Evolutionary conservation across 2,113 vertebrate species (phyloP), one percentile per base, ranked within the genome.

Genomic region (Psilopogon haemacephalus): DNA sequence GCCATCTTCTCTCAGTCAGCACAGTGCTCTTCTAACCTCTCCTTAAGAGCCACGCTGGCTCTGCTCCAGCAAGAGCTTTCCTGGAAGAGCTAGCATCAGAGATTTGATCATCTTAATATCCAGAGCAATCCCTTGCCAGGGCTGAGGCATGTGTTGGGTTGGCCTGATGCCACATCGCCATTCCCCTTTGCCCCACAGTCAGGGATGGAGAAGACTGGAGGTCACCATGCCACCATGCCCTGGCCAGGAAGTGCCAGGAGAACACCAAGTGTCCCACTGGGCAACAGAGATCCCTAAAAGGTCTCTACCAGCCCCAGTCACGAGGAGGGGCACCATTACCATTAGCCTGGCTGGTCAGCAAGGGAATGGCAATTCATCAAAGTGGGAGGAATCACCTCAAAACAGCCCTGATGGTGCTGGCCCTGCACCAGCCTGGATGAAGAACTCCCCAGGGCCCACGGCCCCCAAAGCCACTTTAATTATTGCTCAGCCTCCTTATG

Each of bases 141-240:
- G 15, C 32, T 6, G 69, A 15, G 42, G 32, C 27, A 13, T 63
- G 23, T 26, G 68, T 28, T 38, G 3, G 3, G 0, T 0, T 23
- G 33, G 44, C 12, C 30, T 35, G 63, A 14, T 0, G 8, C 52
- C n/a, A 35, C 1, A 1, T 12, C 67, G 5, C 58, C 1, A 0
- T 15, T 37, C 32, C 5, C 11, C 35, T 44, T 33, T 13, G 17
- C 32, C 11, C 6, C 2, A 0, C 4, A 5, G 15, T 8, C 2
- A 1, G 19, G 28, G 27, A 9, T 62, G 64, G 19, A 58, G 46
- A 35, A 16, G 18, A 18, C 20, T 33, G 9, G 37, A 26, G 17
- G 35, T 19, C 19, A 23, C 32, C 11, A 6, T 1, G 4, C 46
- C 48, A 56, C 12, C 42, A 8, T 3, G 6, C 13, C 0, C 0